These are phyloP conservation scores for Amaurobius ferox DNA, from an alignment of 2,888 invertebrate species.

Conservation along the genomic window DNA sequence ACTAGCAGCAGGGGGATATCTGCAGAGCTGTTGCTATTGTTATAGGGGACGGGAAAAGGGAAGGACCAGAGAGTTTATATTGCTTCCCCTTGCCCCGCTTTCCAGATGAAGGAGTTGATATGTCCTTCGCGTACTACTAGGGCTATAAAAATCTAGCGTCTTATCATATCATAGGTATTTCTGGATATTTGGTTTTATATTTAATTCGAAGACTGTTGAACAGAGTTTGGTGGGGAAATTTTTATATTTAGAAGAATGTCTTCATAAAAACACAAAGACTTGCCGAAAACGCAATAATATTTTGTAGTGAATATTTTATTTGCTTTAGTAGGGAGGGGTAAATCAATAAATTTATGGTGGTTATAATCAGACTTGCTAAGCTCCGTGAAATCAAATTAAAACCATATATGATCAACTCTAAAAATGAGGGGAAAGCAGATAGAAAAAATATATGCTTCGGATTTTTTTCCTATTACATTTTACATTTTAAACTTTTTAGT, in stretches of 20 bases:
- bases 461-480: no score
- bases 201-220: neutral
- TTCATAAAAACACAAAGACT: neutral
- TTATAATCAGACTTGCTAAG: neutral
- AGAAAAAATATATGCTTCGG: no score
- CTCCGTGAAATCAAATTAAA: no score
- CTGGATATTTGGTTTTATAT: neutral
- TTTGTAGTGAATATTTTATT: no score
- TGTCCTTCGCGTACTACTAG: constrained; percentile 28
- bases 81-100: constrained; percentile 51
- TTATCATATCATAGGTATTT: constrained; percentile 30
- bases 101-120: constrained; percentile 44
- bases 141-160: constrained; percentile 44
- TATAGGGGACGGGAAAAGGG: constrained; percentile 12
- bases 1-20: constrained; percentile 4
- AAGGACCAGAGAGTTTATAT: constrained; percentile 45
- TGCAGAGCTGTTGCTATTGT: constrained; percentile 19
- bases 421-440: no score
- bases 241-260: neutral
- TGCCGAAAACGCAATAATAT: neutral
- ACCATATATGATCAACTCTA: no score
- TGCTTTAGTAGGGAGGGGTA: neutral
- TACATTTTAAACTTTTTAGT: no score
- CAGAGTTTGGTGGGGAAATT: neutral
- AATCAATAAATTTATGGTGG: neutral